Evolutionary conservation across 2,888 invertebrate genomes (phyloP), one percentile per base, ranked within the genome.

Genomic region (Agonopterix arenella): DNA sequence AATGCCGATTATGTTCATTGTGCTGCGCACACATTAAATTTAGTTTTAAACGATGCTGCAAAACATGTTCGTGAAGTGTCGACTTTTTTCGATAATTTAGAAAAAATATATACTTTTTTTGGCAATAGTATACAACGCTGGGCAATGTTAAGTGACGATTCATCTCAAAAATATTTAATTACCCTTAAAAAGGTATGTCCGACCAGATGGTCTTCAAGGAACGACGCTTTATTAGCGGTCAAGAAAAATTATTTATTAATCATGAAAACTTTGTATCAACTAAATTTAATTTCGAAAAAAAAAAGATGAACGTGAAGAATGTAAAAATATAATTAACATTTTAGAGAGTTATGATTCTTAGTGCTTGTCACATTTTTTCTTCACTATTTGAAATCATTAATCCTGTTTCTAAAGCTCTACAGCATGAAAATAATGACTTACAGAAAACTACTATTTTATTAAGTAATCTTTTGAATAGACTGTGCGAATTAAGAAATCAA

Each of bases 141-240:
- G 52, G 54, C 58, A 13, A 58, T 55, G 54, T 40, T 54, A 51
- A 56, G 54, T 56, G 49, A 58, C 56, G 54, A 55, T 55, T 52
- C 51, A 53, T 58, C 56, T 55, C 52, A 38, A 38, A 44, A 54
- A 52, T 54, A 54, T 54, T 51, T 52, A 42, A 54, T 52, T 52
- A 57, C 54, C 55, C 55, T 56, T 56, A 59, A 59, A 59, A 59
- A 57, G 56, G 55, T 56, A 58, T 58, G 54, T 53, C 54, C 54
- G 51, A 58, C 56, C 47, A 56, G 55, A 58, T 55, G 51, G 56
- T 55, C 55, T 56, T 58, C 56, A 37, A 58, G 52, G 53, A 58
- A 58, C 53, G 55, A 52, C 54, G 52, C 55, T 52, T 55, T 51
- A 52, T 55, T 55, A 53, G 53, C 54, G 36, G 53, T 51, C 50